phyloP scores from a whole-genome alignment of 35 echinoderm and acorn worm species.

The Heliocidaris erythrogramma region DNA sequence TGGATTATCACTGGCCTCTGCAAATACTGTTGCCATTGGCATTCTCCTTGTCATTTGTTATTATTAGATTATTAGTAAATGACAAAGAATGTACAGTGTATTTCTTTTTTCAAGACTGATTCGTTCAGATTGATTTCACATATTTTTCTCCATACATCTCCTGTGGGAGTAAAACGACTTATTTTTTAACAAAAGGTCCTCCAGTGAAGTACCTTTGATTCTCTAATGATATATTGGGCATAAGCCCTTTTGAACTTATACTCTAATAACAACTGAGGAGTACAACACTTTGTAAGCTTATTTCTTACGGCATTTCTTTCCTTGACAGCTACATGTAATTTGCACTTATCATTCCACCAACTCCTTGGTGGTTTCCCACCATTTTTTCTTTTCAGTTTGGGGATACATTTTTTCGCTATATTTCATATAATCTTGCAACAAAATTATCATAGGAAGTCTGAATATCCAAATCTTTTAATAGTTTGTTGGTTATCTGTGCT shows the following conservation, averaged over 20 bases:
- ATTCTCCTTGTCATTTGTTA: neutral
- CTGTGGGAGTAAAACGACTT: neutral
- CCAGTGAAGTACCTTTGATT: neutral
- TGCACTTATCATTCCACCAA: constrained; percentile 19
- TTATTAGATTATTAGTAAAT: neutral
- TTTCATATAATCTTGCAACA: neutral
- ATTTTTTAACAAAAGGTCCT: neutral
- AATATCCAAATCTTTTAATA: neutral
- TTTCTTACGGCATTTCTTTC: neutral
- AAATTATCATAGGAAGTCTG: neutral
- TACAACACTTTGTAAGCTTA: neutral
- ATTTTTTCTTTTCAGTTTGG: neutral
- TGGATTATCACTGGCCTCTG: too few relatives aligned
- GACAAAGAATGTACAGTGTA: neutral
- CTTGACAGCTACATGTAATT: neutral
- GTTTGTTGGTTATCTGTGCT: neutral
- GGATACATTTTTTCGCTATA: neutral
- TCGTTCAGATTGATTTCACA: neutral
- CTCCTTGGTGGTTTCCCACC: neutral
- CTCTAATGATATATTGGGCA: neutral
- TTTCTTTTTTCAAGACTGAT: neutral
- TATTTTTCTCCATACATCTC: neutral
- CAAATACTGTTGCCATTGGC: too few relatives aligned
- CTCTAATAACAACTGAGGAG: neutral
- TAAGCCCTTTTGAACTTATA: neutral